Conservation (phyloP, 1,140 invertebrate genomes). For the Mercenaria mercenaria region DNA sequence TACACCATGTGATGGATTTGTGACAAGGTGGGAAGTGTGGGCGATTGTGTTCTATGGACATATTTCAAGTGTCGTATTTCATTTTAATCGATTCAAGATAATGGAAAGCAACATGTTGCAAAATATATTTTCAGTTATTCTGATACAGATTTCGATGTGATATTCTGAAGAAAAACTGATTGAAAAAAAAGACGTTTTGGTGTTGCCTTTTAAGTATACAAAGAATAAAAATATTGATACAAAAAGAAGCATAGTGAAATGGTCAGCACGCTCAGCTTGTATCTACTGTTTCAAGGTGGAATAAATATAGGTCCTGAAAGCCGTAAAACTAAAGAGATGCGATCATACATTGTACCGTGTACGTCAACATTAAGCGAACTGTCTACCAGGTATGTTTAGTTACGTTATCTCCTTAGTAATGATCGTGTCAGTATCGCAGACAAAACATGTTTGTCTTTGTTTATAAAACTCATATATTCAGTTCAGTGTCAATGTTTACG, state of each 20-base stretch:
- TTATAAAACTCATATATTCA: too few relatives aligned
- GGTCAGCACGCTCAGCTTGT: slow-evolving; percentile 19
- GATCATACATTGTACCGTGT: background rate
- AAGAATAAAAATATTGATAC: background rate
- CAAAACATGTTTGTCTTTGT: too few relatives aligned
- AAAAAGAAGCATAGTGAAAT: background rate
- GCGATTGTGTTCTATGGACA: too few relatives aligned
- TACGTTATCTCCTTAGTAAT: too few relatives aligned
- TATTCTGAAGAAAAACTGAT: background rate
- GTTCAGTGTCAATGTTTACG: background rate
- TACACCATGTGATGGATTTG: too few relatives aligned
- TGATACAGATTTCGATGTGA: background rate
- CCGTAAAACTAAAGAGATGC: background rate
- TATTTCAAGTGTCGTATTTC: background rate
- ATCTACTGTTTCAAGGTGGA: slow-evolving; percentile 10
- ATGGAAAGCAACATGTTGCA: slow-evolving; percentile 4
- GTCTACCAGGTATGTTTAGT: too few relatives aligned
- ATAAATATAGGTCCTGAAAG: slow-evolving; percentile 11
- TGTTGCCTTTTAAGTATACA: background rate
- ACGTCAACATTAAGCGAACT: too few relatives aligned
- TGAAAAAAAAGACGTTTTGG: background rate
- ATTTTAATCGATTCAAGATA: background rate
- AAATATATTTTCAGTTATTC: too few relatives aligned
- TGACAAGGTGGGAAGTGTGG: too few relatives aligned
- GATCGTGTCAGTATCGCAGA: too few relatives aligned